Base-by-base conservation (phyloP, 2,113 vertebrate genomes). In the Sprattus sprattus region DNA sequence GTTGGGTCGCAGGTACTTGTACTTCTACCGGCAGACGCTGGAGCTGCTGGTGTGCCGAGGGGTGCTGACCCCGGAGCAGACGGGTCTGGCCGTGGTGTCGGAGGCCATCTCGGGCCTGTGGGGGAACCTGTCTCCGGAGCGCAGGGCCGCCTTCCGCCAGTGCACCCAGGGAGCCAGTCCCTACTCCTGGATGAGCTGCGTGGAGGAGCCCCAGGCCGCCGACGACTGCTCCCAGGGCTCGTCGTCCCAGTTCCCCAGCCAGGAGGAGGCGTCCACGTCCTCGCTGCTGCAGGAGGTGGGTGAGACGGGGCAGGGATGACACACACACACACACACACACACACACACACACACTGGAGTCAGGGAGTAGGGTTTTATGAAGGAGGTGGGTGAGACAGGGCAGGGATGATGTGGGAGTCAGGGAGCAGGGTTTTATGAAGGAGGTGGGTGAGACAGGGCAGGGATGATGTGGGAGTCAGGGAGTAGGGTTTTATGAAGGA, bases 11-110 rank as follows among this genome's bases (percentile, higher is more conserved):
- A 97, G 96, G 90, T 97, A 97, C 87, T 91, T 97, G 86, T 91
- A 84, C 92, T 96, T 97, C 89, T 97, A 97, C 93, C 96, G 94
- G 89, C 94, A 94, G 90, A 94, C 90, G 0, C 90, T 96, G 92
- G 95, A 96, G 86, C 91, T 95, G 71, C 90, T 97, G 90, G 87
- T 94, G 10, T 86, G 85, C 88, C 92, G 91, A 8, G 86, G 91
- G n/a, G 81, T 96, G 52, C 84, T 97, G 86, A 88, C 93, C 84
- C 82, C 87, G 0, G 91, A 92, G 88, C 93, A 96, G 71, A 89
- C 88, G 46, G 87, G 87, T 0, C 91, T 95, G 32, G 92, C 96
- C 57, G 89, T 95, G n/a, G 93, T 96, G 88, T 97, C 96, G 0
- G 94, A 93, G 0, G 95, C 95, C 89, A 93, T 97, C 90, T 96